phyloP scores from a whole-genome alignment of 1,140 invertebrate species.

The Drosophila neocordata region DNA sequence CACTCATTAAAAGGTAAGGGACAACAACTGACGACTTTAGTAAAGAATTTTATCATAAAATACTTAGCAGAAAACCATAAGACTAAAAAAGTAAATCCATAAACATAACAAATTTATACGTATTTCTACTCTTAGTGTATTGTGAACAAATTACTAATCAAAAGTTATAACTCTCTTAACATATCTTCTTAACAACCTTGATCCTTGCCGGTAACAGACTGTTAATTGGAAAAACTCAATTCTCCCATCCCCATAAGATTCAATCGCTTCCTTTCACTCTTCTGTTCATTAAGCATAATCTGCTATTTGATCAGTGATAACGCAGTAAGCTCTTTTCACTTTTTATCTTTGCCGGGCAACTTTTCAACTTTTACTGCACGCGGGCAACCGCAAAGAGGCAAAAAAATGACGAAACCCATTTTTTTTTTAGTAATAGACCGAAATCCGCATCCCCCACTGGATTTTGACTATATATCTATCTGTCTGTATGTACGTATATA shows the following conservation, averaged over 20 bases:
- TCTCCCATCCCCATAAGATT: not conserved
- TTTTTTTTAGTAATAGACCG: constrained; percentile 20
- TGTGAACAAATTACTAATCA: too few relatives aligned
- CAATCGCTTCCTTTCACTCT: not conserved
- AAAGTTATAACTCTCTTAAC: too few relatives aligned
- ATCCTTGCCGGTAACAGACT: too few relatives aligned
- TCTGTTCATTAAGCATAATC: constrained; percentile 1
- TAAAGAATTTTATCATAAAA: not conserved
- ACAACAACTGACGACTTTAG: not conserved
- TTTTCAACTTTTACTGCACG: constrained; percentile 56
- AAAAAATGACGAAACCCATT: constrained; percentile 27
- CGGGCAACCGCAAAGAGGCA: constrained; percentile 50
- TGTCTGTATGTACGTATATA: not conserved
- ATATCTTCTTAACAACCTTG: too few relatives aligned
- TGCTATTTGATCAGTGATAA: constrained; percentile 52
- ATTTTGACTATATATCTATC: not conserved
- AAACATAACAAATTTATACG: not conserved
- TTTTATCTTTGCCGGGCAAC: constrained; percentile 30
- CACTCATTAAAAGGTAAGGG: not conserved
- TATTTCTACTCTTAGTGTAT: too few relatives aligned
- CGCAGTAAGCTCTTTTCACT: constrained; percentile 29
- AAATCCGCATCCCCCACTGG: not conserved
- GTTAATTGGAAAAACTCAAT: not conserved
- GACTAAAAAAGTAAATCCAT: too few relatives aligned
- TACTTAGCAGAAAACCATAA: not conserved